Conservation (phyloP, 2,888 invertebrate genomes). For the Rotaria magnacalcarata region DNA sequence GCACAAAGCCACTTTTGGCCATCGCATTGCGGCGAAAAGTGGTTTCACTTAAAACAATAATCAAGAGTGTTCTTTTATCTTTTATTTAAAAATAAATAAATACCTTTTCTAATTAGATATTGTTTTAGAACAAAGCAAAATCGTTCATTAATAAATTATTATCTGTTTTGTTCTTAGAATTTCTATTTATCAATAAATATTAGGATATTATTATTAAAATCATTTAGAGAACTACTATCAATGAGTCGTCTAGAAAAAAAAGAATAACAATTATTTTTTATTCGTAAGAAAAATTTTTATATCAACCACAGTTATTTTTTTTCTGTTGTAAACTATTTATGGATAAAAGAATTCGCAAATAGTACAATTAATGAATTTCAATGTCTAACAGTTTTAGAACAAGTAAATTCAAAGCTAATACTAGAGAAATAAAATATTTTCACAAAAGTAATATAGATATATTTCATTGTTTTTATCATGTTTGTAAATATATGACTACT, state of each 20-base stretch:
- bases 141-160: neutral
- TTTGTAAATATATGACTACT: neutral
- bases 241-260: neutral
- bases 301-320: neutral
- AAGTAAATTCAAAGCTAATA: neutral
- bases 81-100: neutral
- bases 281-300: neutral
- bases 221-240: neutral
- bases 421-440: neutral
- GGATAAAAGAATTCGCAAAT: neutral
- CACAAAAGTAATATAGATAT: neutral
- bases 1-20: conserved; percentile 30
- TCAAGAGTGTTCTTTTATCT: no score
- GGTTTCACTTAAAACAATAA: no score
- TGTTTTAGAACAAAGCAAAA: neutral
- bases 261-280: neutral
- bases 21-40: neutral
- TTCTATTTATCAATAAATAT: neutral
- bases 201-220: neutral
- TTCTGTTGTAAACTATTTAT: neutral
- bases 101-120: neutral
- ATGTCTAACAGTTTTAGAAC: neutral
- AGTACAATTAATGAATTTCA: neutral
- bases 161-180: neutral
- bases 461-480: neutral